These are phyloP conservation scores for Stictonetta naevosa DNA, from an alignment of 2,113 vertebrate species.

Conservation along the genomic window DNA sequence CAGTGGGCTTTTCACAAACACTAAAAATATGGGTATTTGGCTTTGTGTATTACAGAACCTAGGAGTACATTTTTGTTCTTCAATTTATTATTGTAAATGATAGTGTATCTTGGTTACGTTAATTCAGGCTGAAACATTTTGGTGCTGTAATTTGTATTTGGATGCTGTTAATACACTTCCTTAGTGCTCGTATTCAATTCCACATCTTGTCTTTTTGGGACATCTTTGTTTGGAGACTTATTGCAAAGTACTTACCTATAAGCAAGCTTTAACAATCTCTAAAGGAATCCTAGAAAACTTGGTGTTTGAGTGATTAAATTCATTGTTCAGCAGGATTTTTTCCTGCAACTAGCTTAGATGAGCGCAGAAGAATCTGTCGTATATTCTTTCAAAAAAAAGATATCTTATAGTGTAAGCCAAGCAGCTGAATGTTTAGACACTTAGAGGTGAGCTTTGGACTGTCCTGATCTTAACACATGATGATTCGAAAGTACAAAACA, in stretches of 20 bases:
- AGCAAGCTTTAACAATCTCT: neutral
- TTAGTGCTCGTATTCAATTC: neutral
- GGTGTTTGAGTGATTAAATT: neutral
- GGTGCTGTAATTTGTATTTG: neutral
- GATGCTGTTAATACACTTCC: fast-evolving
- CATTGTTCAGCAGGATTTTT: neutral
- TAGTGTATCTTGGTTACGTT: fast-evolving
- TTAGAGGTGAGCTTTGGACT: neutral
- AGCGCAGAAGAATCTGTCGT: neutral
- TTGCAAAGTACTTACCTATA: neutral
- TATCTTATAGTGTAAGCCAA: neutral
- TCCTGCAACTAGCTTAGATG: neutral
- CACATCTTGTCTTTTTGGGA: neutral
- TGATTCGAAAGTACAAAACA: neutral
- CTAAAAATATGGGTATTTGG: neutral
- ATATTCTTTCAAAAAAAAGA: neutral
- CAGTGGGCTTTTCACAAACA: neutral
- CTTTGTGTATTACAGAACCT: neutral
- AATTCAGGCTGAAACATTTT: neutral
- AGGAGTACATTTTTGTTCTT: neutral
- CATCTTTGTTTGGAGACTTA: neutral
- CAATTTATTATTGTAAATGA: neutral
- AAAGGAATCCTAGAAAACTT: neutral
- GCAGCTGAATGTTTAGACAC: neutral
- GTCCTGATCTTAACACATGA: neutral